A percentile compares a stretch with the other conserved stretches of the same genome.
phyloP scores from a whole-genome alignment of 2,797 vertebrate species.

The Vultur gryphus region DNA sequence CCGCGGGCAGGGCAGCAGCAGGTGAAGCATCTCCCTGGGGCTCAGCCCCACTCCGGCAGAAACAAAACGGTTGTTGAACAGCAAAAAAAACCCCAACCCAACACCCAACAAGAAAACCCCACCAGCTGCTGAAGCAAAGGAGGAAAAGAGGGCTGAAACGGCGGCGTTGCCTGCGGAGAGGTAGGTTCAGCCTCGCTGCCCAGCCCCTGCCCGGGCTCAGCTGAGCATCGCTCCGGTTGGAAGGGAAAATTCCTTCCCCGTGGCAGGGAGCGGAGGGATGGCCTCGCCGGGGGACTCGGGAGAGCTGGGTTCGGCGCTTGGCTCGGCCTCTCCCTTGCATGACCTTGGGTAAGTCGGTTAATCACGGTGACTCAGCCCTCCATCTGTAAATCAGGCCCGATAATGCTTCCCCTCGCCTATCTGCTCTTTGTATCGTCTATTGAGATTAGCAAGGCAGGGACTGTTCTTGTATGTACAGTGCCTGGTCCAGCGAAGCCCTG shows the following conservation, averaged over 20 bases:
- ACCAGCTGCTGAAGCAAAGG: neutral
- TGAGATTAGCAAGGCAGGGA: neutral
- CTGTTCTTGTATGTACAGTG: neutral
- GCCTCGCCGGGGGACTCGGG: neutral
- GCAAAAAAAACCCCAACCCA: neutral
- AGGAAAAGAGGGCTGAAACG: neutral
- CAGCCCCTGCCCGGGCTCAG: neutral
- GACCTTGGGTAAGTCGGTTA: slow-evolving; percentile 26
- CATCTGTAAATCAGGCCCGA: slow-evolving; percentile 4
- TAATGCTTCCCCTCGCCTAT: neutral
- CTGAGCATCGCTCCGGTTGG: accelerated
- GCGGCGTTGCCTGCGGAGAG: neutral
- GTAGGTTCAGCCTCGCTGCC: neutral
- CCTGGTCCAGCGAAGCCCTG: neutral
- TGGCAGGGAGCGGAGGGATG: neutral
- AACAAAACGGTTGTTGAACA: accelerated
- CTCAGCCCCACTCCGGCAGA: accelerated
- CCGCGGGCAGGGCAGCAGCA: neutral
- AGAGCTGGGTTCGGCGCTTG: neutral
- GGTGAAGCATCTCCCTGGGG: neutral
- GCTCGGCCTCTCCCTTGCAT: neutral
- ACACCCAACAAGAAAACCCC: accelerated
- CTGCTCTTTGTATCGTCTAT: neutral
- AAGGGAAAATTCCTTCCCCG: neutral
- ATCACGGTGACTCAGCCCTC: slow-evolving; percentile 40